Evolutionary conservation across 2,797 vertebrate species (phyloP).

Genomic region (Hybognathus amarus): DNA sequence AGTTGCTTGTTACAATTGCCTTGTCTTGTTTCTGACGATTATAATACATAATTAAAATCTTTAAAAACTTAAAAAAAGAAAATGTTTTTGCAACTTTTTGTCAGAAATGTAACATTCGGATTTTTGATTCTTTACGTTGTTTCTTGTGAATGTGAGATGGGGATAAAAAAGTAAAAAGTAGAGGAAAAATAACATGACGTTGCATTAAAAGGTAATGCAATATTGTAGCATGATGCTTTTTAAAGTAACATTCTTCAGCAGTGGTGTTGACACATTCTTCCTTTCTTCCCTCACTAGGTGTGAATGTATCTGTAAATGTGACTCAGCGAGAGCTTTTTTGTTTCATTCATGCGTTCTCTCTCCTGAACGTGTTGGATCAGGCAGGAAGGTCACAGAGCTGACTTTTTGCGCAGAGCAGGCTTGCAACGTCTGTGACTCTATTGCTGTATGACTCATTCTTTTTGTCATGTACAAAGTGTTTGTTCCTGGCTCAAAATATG

Average conservation of each 20-base stretch:
- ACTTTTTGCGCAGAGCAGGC: conserved; percentile 29
- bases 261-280: not conserved
- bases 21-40: too few species aligned
- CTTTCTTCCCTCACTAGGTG: not conserved
- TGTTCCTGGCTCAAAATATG: conserved; percentile 1
- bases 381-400: conserved; percentile 44
- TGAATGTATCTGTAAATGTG: not conserved
- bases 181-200: not conserved
- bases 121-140: not conserved
- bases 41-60: too few species aligned
- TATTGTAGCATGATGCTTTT: not conserved
- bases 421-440: not conserved
- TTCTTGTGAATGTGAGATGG: not conserved
- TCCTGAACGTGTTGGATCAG: conserved; percentile 29
- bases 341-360: conserved; percentile 6
- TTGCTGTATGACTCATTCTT: not conserved
- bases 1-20: not conserved
- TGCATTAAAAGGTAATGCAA: not conserved
- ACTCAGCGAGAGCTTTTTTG: conserved; percentile 30
- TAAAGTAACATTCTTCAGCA: not conserved
- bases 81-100: not conserved
- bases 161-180: not conserved
- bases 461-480: conserved; percentile 4
- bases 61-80: too few species aligned
- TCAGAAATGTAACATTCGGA: not conserved